These are phyloP conservation scores for Schizopygopsis malacanthus DNA, from an alignment of 2,797 vertebrate genomes.

Conservation along the genomic window DNA sequence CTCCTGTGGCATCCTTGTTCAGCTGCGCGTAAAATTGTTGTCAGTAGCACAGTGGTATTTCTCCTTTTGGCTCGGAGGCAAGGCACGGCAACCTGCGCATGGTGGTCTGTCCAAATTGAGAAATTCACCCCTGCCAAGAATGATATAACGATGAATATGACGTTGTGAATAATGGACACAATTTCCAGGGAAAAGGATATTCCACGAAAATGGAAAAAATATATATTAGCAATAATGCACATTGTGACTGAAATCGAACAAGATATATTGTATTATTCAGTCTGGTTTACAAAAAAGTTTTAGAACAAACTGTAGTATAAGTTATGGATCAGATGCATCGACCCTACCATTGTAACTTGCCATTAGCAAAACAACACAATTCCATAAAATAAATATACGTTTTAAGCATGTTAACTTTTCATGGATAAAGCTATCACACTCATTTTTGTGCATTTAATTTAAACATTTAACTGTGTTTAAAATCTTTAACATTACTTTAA, in stretches of 20 bases:
- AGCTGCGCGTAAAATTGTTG: constrained; percentile 30
- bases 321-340: neutral
- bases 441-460: neutral
- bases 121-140: constrained; percentile 32
- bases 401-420: neutral
- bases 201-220: neutral
- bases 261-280: neutral
- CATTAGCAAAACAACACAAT: neutral
- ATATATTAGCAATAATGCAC: neutral
- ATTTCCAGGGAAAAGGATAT: neutral
- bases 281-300: neutral
- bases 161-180: neutral
- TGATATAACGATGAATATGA: neutral
- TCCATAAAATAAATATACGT: neutral
- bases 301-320: neutral
- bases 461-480: neutral
- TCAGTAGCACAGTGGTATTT: constrained; percentile 7
- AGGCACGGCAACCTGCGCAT: constrained; percentile 19
- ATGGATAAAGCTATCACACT: neutral
- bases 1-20: constrained; percentile 63
- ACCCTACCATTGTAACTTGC: neutral
- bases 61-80: constrained; percentile 23
- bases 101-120: constrained; percentile 9
- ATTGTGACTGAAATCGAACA: neutral
- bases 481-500: neutral